Percentiles rank a stretch among this genome's conserved stretches.
Conservation (phyloP, 2,113 vertebrate genomes). For the Epinephelus lanceolatus region DNA sequence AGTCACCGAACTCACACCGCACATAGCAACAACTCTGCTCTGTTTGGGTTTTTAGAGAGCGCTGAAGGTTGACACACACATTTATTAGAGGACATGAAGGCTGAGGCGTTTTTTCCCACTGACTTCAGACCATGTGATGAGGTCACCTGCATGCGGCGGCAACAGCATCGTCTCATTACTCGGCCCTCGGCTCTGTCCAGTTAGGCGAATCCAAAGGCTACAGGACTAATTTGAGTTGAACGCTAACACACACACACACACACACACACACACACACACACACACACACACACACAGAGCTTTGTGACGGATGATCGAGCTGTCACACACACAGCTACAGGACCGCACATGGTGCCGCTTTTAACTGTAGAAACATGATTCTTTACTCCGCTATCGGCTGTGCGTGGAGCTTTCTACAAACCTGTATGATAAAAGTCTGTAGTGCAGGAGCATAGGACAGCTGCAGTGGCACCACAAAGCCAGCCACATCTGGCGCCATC, state of each 20-base stretch:
- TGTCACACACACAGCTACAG: not conserved
- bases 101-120: slow-evolving; percentile 25
- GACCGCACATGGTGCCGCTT: not conserved
- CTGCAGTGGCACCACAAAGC: not conserved
- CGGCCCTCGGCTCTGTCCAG: slow-evolving; percentile 26
- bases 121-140: slow-evolving; percentile 42
- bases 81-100: slow-evolving; percentile 14
- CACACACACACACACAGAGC: slow-evolving; percentile 18
- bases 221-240: slow-evolving; percentile 47
- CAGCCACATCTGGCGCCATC: slow-evolving; percentile 31
- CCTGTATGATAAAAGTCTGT: not conserved
- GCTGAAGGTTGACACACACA: slow-evolving; percentile 54
- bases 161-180: slow-evolving; percentile 32
- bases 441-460: not conserved
- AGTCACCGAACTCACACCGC: slow-evolving; percentile 41
- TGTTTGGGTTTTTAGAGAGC: slow-evolving; percentile 68
- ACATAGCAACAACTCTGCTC: slow-evolving; percentile 54
- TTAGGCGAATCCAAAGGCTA: slow-evolving; percentile 34
- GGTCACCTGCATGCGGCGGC: slow-evolving; percentile 48
- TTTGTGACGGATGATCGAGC: slow-evolving; percentile 32
- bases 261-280: slow-evolving; percentile 30
- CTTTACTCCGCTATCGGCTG: not conserved
- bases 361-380: not conserved
- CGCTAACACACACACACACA: slow-evolving; percentile 12
- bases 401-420: not conserved